These are phyloP conservation scores for Drosophila macrospina DNA, from an alignment of 2,888 invertebrate species.

Conservation along the genomic window DNA sequence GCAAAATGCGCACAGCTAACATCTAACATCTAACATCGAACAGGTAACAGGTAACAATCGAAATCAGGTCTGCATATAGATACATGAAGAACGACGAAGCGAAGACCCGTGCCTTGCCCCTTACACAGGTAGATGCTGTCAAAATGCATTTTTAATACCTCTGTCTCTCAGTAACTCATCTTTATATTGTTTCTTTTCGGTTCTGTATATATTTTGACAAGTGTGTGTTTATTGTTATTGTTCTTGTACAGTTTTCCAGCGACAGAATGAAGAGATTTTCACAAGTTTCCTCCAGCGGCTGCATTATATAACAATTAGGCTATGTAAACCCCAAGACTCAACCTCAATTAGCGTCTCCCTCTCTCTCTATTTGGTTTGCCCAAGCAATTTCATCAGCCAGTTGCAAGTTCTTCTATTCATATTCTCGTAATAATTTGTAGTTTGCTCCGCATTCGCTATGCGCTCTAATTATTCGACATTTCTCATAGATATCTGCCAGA, in stretches of 20 bases:
- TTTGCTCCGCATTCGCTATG: slow-evolving; percentile 46
- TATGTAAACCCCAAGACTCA: slow-evolving; percentile 60
- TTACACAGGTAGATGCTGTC: slow-evolving; percentile 64
- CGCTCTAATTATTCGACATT: slow-evolving; percentile 51
- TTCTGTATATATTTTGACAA: slow-evolving; percentile 69
- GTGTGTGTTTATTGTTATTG: slow-evolving; percentile 63
- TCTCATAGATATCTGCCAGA: slow-evolving; percentile 17
- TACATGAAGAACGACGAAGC: slow-evolving; percentile 39
- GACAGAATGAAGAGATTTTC: slow-evolving; percentile 69
- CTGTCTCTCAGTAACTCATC: slow-evolving; percentile 30
- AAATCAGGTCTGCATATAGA: background rate
- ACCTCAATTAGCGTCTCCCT: slow-evolving; percentile 79
- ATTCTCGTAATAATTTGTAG: slow-evolving; percentile 26
- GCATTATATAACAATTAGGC: slow-evolving; percentile 72
- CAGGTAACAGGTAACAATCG: slow-evolving; percentile 21
- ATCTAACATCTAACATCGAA: too few relatives aligned
- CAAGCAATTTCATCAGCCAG: slow-evolving; percentile 37
- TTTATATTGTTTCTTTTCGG: slow-evolving; percentile 5
- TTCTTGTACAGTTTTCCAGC: slow-evolving; percentile 14
- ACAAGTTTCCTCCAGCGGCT: slow-evolving; percentile 57
- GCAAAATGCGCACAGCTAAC: slow-evolving; percentile 70
- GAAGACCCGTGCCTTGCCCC: slow-evolving; percentile 27
- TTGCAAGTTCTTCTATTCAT: slow-evolving; percentile 12
- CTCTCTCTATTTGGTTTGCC: slow-evolving; percentile 46
- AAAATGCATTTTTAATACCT: slow-evolving; percentile 65